Evolutionary conservation across 2,797 vertebrate species (phyloP).

Genomic region (Antrozous pallidus): DNA sequence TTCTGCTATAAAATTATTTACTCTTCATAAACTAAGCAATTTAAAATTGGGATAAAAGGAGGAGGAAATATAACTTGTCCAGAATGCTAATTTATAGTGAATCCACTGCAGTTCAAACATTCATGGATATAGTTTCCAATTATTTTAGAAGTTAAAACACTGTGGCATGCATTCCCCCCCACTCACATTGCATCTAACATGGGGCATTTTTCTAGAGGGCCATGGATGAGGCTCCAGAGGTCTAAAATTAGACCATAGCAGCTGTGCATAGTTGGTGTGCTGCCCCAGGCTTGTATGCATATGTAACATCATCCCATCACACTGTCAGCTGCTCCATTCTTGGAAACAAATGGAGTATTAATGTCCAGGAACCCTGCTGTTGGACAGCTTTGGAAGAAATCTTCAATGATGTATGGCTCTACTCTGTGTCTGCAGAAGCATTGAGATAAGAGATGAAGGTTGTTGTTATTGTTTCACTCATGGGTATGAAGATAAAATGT

Average conservation of each 20-base stretch:
- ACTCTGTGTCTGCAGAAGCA: not conserved
- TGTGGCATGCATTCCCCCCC: not conserved
- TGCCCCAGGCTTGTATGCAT: not conserved
- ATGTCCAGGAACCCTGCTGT: not conserved
- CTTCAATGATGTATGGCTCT: not conserved
- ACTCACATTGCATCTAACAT: not conserved
- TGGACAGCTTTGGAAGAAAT: not conserved
- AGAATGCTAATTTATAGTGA: slow-evolving; percentile 40
- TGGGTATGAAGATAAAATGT: not conserved
- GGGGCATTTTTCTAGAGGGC: slow-evolving; percentile 9
- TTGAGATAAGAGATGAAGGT: not conserved
- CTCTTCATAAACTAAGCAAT: not conserved
- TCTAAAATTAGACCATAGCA: slow-evolving; percentile 55
- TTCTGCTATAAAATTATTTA: slow-evolving; percentile 6
- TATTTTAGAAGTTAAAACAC: slow-evolving; percentile 10
- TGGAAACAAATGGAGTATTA: slow-evolving; percentile 1
- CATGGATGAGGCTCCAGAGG: not conserved
- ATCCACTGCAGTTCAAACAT: not conserved
- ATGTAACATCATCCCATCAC: not conserved
- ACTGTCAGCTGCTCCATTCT: slow-evolving; percentile 2
- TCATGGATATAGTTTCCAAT: not conserved
- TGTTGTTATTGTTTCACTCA: not conserved
- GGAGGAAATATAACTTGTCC: not conserved
- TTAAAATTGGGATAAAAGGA: not conserved
- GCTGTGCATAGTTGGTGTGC: slow-evolving; percentile 36